Conservation (phyloP, 2,888 invertebrate species). For the Apamea monoglypha region DNA sequence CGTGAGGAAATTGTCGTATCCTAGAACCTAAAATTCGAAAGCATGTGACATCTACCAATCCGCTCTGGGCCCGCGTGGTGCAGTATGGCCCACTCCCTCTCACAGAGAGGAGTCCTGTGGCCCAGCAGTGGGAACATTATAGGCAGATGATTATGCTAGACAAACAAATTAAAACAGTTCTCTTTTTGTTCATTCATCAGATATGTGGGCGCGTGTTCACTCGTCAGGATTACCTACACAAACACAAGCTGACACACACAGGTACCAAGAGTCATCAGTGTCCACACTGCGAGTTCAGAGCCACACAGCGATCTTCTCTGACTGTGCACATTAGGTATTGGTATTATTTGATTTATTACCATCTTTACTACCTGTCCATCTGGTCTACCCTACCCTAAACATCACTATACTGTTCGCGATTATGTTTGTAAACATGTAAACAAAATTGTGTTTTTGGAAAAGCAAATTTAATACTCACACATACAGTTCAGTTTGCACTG, state of each 20-base stretch:
- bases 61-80: too few species aligned
- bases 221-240: conserved; percentile 81
- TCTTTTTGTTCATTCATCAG: conserved; percentile 66
- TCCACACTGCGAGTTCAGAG: conserved; percentile 80
- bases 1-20: too few species aligned
- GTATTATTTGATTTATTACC: background rate
- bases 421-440: background rate
- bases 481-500: background rate
- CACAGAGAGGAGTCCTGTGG: too few species aligned
- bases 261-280: conserved; percentile 81
- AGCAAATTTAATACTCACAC: background rate
- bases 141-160: too few species aligned
- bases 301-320: conserved; percentile 81
- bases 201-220: conserved; percentile 83
- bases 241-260: conserved; percentile 81
- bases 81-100: too few species aligned
- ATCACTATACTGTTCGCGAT: background rate
- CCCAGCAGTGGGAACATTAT: too few species aligned
- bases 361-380: too few species aligned
- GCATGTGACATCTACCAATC: too few species aligned
- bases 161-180: background rate
- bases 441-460: background rate
- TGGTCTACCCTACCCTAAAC: background rate
- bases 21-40: too few species aligned
- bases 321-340: conserved; percentile 81